phyloP scores from a whole-genome alignment of 2,797 vertebrate species.

The Pseudopleuronectes americanus region DNA sequence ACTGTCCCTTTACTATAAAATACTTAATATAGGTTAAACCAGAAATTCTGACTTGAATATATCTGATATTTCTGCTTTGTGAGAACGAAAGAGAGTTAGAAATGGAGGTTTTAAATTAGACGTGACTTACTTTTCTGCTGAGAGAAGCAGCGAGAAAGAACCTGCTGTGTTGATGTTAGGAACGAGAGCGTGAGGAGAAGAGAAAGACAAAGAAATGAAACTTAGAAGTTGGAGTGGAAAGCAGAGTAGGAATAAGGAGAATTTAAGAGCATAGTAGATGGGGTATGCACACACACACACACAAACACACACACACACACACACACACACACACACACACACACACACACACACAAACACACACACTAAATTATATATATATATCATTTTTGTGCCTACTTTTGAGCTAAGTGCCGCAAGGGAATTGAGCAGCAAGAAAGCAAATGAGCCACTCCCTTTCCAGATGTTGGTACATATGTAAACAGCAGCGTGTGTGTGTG shows the following conservation, averaged over 20 bases:
- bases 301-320: too few relatives aligned
- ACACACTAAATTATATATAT: too few relatives aligned
- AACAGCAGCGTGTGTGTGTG: constrained; percentile 35
- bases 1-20: not conserved
- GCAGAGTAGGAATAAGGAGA: not conserved
- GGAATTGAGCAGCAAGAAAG: constrained; percentile 45
- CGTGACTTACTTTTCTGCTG: not conserved
- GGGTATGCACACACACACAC: not conserved
- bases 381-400: constrained; percentile 26
- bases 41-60: constrained; percentile 10
- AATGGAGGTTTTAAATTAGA: not conserved
- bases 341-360: too few relatives aligned
- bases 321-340: too few relatives aligned
- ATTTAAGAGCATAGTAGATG: constrained; percentile 3
- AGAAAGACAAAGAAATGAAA: constrained; percentile 16
- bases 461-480: constrained; percentile 67
- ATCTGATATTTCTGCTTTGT: constrained; percentile 14
- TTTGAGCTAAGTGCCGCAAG: constrained; percentile 41
- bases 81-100: constrained; percentile 7
- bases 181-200: constrained; percentile 1
- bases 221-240: constrained; percentile 32
- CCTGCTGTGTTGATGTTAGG: constrained; percentile 11
- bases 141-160: constrained; percentile 24
- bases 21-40: constrained; percentile 6
- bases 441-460: constrained; percentile 66